Conservation (phyloP, 2,888 invertebrate species). For the Brachyopa scutellaris region DNA sequence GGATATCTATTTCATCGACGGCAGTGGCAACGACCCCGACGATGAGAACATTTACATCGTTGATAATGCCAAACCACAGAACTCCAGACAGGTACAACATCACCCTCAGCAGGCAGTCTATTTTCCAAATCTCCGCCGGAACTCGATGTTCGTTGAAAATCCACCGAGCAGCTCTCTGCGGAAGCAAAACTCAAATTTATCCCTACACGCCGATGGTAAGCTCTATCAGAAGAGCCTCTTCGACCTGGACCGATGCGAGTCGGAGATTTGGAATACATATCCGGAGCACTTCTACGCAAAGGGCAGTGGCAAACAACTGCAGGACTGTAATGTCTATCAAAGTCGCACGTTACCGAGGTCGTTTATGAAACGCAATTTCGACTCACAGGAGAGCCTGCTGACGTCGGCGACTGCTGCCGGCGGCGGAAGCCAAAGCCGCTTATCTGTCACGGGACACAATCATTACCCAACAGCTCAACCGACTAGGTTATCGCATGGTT, state of each 20-base stretch:
- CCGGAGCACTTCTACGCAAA: slow-evolving; percentile 71
- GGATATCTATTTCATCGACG: slow-evolving; percentile 80
- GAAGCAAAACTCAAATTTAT: slow-evolving; percentile 79
- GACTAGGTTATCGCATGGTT: slow-evolving; percentile 56
- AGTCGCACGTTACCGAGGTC: slow-evolving; percentile 81
- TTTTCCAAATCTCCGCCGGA: slow-evolving; percentile 75
- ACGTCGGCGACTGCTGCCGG: slow-evolving; percentile 70
- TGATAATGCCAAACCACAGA: slow-evolving; percentile 55
- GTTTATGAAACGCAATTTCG: slow-evolving; percentile 78
- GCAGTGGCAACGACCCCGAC: slow-evolving; percentile 49
- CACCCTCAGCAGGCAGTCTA: slow-evolving; percentile 47
- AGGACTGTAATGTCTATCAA: slow-evolving; percentile 75
- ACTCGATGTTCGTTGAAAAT: slow-evolving; percentile 78
- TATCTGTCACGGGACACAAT: slow-evolving; percentile 71
- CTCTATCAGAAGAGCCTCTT: slow-evolving; percentile 76
- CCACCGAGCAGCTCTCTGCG: slow-evolving; percentile 74
- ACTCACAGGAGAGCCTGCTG: slow-evolving; percentile 76
- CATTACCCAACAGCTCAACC: slow-evolving; percentile 50
- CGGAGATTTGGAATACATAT: slow-evolving; percentile 73
- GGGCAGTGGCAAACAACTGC: slow-evolving; percentile 69
- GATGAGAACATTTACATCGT: slow-evolving; percentile 65
- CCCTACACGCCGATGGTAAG: slow-evolving; percentile 76
- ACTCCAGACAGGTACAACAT: slow-evolving; percentile 54
- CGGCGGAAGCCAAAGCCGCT: slow-evolving; percentile 73
- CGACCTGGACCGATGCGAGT: slow-evolving; percentile 75